These are phyloP conservation scores for Metallyticus violacea DNA, from an alignment of 2,888 invertebrate genomes.

Conservation along the genomic window DNA sequence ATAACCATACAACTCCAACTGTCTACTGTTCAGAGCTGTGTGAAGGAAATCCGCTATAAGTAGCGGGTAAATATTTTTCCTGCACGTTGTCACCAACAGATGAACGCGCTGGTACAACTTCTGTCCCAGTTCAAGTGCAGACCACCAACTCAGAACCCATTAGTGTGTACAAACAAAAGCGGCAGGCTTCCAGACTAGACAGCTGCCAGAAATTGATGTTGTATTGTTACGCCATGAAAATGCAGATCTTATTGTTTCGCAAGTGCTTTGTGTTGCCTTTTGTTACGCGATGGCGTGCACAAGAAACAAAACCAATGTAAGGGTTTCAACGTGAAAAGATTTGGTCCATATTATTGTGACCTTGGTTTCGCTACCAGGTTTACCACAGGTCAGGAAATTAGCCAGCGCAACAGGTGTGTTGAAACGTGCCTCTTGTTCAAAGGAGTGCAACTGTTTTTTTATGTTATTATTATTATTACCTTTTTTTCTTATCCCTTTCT, in stretches of 20 bases:
- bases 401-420: neutral
- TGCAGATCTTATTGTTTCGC: neutral
- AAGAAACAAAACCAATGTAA: neutral
- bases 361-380: neutral
- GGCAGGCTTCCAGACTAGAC: neutral
- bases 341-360: neutral
- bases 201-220: neutral
- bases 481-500: neutral
- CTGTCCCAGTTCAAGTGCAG: too few species aligned
- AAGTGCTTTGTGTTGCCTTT: neutral
- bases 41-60: too few species aligned
- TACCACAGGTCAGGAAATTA: neutral
- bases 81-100: too few species aligned
- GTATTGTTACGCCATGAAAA: neutral
- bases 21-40: too few species aligned
- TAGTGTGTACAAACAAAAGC: neutral
- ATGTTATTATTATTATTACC: too few species aligned
- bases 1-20: too few species aligned
- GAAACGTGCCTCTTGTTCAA: neutral
- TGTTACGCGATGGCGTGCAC: neutral
- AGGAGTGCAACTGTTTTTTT: neutral
- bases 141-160: neutral
- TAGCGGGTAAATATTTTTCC: too few species aligned
- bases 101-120: too few species aligned
- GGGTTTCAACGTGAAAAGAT: too few species aligned